A percentile compares a stretch with the other conserved stretches of the same genome.
phyloP scores from a whole-genome alignment of 2,888 invertebrate genomes.

The Megalurothrips usitatus region DNA sequence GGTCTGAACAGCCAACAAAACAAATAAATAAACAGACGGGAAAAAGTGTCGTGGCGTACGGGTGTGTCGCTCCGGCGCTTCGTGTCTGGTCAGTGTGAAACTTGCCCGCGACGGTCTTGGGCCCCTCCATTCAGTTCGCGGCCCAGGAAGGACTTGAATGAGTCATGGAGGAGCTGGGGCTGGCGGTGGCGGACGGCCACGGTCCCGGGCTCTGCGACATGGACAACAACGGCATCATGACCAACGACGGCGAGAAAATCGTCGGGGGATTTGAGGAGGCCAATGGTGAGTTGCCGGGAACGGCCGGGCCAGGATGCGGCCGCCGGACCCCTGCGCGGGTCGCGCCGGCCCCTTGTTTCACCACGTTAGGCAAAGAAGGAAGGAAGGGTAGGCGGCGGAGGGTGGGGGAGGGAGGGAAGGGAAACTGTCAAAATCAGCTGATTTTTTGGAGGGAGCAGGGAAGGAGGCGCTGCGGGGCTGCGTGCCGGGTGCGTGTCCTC shows the following conservation, averaged over 20 bases:
- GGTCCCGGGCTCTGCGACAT: not conserved
- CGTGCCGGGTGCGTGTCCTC: too few relatives aligned
- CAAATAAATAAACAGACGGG: slow-evolving; percentile 17
- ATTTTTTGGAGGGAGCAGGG: not conserved
- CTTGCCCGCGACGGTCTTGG: not conserved
- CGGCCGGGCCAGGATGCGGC: not conserved
- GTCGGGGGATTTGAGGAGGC: not conserved
- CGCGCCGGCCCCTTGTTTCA: not conserved
- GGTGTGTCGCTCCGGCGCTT: not conserved
- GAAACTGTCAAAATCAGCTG: slow-evolving; percentile 20
- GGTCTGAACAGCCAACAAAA: slow-evolving; percentile 4
- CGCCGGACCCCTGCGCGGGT: not conserved
- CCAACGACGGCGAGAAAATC: not conserved
- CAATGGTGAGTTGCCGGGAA: not conserved
- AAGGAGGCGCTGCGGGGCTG: too few relatives aligned
- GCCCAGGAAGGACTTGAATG: not conserved
- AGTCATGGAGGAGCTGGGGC: not conserved
- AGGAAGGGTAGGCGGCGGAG: not conserved
- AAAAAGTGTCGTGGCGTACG: slow-evolving; percentile 14
- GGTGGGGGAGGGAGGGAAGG: not conserved
- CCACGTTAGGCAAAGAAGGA: not conserved
- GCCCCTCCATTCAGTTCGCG: not conserved
- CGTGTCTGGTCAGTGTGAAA: not conserved
- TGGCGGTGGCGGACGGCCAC: not conserved
- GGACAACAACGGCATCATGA: not conserved